Base-by-base conservation (phyloP, 2,797 vertebrate genomes). In the Scleropages formosus region DNA sequence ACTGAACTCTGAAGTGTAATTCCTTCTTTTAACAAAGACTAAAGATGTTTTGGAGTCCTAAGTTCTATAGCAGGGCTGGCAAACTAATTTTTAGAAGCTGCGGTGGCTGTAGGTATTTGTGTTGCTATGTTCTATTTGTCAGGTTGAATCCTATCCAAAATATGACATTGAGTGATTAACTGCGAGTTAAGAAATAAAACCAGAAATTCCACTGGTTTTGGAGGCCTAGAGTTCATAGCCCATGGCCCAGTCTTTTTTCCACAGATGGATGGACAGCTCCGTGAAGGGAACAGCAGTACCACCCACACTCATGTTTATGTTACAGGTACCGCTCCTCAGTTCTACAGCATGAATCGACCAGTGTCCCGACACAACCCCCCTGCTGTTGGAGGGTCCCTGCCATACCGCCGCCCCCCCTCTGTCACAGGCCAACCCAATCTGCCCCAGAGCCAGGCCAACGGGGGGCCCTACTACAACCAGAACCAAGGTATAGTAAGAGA, bases 261-360 rank as follows among this genome's bases (percentile, higher is more conserved):
- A 2, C 2, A 3, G 53, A 56, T 18, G 59, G 59, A n/a, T 3
- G 16, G 61, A n/a, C n/a, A 61, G 49, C 49, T 9, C 39, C 18
- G 18, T 70, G 16, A 44, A 20, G 70, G 16, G 18, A 46, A 8
- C 44, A 44, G 67, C 76, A 82, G 15, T 84, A 76, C 78, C 72
- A 64, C 80, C 84, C 72, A 72, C 81, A 78, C 56, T 44, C 70
- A 39, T 44, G 46, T 47, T 26, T 26, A 62, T 15, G 66, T 68
- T 80, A 27, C 81, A 97, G 96, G 95, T 79, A 93, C 94, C 53
- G 89, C 95, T 1, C 91, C 96, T 83, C 97, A 99, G 89, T 99
- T 99, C 90, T 98, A 95, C 92, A 98, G 97, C 90, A 98, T 98
- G 97, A 99, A 98, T 83, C 94, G 97, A 78, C 96, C 95, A 6